phyloP scores from a whole-genome alignment of 37 sponge, comb jelly and placozoan species.

The Lycopodina hypogea region DNA sequence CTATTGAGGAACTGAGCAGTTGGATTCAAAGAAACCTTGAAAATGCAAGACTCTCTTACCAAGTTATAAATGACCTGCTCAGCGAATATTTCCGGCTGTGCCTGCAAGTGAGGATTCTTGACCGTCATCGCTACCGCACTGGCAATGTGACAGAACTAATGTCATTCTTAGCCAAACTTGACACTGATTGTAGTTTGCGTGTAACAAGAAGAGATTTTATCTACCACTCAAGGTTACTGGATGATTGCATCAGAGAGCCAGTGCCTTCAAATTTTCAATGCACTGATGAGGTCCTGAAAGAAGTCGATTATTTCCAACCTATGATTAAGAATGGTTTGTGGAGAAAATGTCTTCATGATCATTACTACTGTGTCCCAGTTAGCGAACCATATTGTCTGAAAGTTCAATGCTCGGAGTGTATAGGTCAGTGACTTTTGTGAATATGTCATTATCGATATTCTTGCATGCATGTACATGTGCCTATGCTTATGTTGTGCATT shows the following conservation, averaged over 20 bases:
- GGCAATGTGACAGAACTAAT: too few species aligned
- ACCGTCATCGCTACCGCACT: neutral
- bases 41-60: neutral
- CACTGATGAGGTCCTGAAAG: neutral
- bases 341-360: slow-evolving; percentile 78
- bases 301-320: slow-evolving; percentile 4
- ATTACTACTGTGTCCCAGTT: slow-evolving; percentile 63
- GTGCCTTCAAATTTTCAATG: neutral
- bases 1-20: neutral
- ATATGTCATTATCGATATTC: too few species aligned
- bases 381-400: neutral
- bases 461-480: too few species aligned
- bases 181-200: neutral
- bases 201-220: neutral
- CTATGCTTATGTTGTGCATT: too few species aligned
- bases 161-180: neutral
- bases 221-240: neutral
- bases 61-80: neutral
- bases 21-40: neutral
- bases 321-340: slow-evolving; percentile 57
- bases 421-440: too few species aligned
- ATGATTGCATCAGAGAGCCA: neutral
- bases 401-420: neutral
- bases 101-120: neutral
- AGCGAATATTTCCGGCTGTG: slow-evolving; percentile 3